Evolutionary conservation across 2,888 invertebrate genomes (phyloP).

Genomic region (Mongoloraphidia duomilia): DNA sequence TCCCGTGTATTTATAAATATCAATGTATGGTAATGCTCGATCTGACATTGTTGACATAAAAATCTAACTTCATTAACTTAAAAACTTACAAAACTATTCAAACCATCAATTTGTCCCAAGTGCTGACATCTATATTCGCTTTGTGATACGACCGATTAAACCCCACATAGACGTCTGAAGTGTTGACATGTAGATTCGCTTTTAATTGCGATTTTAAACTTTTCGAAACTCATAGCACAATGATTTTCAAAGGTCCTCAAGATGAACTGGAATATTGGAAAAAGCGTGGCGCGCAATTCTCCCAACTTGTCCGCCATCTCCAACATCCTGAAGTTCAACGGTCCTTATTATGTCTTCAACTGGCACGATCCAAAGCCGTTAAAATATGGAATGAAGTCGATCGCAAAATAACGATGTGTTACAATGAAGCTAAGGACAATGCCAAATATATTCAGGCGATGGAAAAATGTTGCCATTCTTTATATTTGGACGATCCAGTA

Average conservation of each 20-base stretch:
- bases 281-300: conserved; percentile 84
- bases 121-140: too few species aligned
- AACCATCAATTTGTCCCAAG: too few species aligned
- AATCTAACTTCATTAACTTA: too few species aligned
- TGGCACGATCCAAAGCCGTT: conserved; percentile 64
- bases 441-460: conserved; percentile 88
- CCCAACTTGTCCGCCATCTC: conserved; percentile 64
- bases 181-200: neutral
- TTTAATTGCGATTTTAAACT: neutral
- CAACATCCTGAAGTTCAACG: conserved; percentile 61
- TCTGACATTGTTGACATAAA: too few species aligned
- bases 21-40: too few species aligned
- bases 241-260: conserved; percentile 56
- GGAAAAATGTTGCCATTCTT: conserved; percentile 87
- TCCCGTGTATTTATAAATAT: too few species aligned
- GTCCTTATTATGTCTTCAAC: conserved; percentile 59
- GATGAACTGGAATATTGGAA: conserved; percentile 97
- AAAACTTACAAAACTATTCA: too few species aligned
- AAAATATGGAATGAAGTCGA: conserved; percentile 68
- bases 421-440: conserved; percentile 91
- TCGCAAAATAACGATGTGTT: conserved; percentile 83
- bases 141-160: too few species aligned
- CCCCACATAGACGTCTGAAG: too few species aligned
- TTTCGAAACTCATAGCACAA: neutral
- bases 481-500: conserved; percentile 86